phyloP scores from a whole-genome alignment of 1,140 invertebrate species.

The Orussus abietinus region DNA sequence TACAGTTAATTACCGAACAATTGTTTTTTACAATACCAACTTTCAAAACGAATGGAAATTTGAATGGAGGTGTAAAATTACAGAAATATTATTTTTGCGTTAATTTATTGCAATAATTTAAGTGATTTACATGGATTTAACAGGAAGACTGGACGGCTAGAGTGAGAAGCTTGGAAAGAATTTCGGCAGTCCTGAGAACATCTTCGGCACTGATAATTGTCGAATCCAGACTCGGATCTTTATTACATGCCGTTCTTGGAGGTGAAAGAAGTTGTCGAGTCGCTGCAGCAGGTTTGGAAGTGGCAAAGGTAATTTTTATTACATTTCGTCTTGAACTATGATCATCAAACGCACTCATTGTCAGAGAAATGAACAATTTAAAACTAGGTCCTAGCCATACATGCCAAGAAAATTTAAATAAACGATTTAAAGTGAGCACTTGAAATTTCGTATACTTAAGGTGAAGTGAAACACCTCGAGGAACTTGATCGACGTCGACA shows the following conservation, averaged over 20 bases:
- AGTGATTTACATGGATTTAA: not conserved
- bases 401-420: too few species aligned
- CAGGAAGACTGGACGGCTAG: conserved; percentile 60
- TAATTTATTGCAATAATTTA: not conserved
- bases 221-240: conserved; percentile 60
- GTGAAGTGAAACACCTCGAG: too few species aligned
- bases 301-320: conserved; percentile 50
- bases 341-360: too few species aligned
- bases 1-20: too few species aligned
- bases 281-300: conserved; percentile 56
- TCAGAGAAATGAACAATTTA: too few species aligned
- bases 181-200: conserved; percentile 54
- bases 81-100: not conserved
- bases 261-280: conserved; percentile 61
- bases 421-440: too few species aligned
- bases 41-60: too few species aligned
- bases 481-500: too few species aligned
- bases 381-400: too few species aligned
- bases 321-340: too few species aligned
- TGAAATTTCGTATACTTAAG: too few species aligned
- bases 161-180: conserved; percentile 56
- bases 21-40: too few species aligned
- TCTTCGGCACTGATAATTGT: conserved; percentile 53
- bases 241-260: conserved; percentile 60
- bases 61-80: not conserved